Conservation (phyloP, 2,113 vertebrate genomes). For the Chauna torquata region DNA sequence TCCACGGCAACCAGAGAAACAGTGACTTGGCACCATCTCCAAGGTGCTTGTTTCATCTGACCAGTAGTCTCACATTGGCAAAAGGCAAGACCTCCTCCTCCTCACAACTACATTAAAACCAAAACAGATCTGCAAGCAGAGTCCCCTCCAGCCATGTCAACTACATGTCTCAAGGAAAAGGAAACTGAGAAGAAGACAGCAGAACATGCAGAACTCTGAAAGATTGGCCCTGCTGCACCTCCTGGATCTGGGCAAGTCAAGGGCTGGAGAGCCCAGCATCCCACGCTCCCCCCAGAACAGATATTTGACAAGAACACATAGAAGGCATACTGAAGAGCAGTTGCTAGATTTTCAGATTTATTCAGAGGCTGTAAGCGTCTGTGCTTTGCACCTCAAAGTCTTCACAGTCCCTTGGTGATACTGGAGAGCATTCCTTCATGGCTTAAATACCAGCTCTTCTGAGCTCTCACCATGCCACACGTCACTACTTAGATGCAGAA, state of each 20-base stretch:
- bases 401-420: not conserved
- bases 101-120: not conserved
- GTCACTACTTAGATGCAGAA: not conserved
- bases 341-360: not conserved
- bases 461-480: not conserved
- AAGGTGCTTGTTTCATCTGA: not conserved
- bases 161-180: not conserved
- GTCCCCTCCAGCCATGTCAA: not conserved
- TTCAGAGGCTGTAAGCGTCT: not conserved
- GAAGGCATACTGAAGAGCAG: not conserved
- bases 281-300: not conserved
- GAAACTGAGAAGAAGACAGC: not conserved
- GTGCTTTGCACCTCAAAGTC: slow-evolving; percentile 16
- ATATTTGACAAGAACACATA: not conserved
- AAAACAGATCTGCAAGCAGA: not conserved
- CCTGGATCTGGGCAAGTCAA: not conserved
- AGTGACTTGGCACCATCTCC: not conserved
- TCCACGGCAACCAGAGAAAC: not conserved
- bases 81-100: not conserved
- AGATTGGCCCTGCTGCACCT: not conserved
- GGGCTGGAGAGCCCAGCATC: not conserved
- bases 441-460: not conserved
- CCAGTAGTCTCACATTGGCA: not conserved
- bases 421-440: not conserved
- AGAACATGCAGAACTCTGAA: not conserved